Percentiles rank a stretch among this genome's conserved stretches.
Evolutionary conservation across 35 echinoderm and acorn worm genomes (phyloP).

Genomic region (Strongylocentrotus purpuratus): DNA sequence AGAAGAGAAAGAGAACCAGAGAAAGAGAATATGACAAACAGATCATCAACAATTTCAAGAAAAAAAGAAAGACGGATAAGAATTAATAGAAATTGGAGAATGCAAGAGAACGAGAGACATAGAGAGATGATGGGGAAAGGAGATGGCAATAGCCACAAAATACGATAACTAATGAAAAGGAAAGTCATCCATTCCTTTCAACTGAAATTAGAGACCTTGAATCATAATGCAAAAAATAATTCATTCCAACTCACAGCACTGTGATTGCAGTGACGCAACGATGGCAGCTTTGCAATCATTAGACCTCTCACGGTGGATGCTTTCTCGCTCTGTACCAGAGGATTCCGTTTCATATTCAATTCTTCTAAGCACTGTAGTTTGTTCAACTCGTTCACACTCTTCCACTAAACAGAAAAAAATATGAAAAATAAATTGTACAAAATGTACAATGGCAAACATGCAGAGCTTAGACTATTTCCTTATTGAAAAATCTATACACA

Average conservation of each 20-base stretch:
- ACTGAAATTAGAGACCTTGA: neutral
- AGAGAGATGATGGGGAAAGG: neutral
- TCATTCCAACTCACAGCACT: conserved; percentile 55
- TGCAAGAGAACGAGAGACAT: neutral
- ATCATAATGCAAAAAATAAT: neutral
- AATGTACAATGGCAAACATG: neutral
- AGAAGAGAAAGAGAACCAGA: too few species aligned
- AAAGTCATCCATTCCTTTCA: neutral
- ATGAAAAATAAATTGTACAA: neutral
- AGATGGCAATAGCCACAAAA: neutral
- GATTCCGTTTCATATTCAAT: conserved; percentile 70
- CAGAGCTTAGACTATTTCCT: too few species aligned
- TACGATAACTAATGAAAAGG: neutral
- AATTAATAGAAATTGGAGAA: neutral
- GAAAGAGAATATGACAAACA: too few species aligned
- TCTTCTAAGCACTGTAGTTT: conserved; percentile 83
- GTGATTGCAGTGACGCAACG: conserved; percentile 68
- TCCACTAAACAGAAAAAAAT: conserved; percentile 63
- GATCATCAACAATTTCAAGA: neutral
- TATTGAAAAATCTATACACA: too few species aligned
- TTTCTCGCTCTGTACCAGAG: conserved; percentile 63
- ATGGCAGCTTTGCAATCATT: conserved; percentile 78
- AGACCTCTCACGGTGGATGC: conserved; percentile 47
- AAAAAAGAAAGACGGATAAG: neutral
- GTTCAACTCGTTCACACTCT: conserved; percentile 74